phyloP scores from a whole-genome alignment of 2,113 vertebrate genomes.

The Oreochromis aureus region DNA sequence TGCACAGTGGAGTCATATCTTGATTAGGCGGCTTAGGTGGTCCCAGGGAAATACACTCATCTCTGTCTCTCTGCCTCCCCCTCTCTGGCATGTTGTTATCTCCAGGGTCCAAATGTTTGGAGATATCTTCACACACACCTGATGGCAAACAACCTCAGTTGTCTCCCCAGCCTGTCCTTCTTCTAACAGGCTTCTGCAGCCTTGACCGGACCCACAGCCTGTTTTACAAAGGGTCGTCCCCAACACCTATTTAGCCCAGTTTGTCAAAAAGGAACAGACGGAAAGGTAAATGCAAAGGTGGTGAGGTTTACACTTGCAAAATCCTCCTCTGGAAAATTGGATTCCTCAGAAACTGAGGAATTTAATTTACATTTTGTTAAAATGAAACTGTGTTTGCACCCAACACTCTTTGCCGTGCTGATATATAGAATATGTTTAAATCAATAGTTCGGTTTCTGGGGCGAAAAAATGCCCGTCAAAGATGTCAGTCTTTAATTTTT shows the following conservation, averaged over 20 bases:
- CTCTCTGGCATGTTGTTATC: constrained; percentile 65
- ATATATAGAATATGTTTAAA: neutral
- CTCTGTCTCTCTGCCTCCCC: constrained; percentile 46
- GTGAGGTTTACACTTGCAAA: constrained; percentile 16
- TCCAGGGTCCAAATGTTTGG: constrained; percentile 68
- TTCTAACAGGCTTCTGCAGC: constrained; percentile 56
- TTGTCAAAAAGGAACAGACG: constrained; percentile 39
- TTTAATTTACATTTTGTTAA: constrained; percentile 42
- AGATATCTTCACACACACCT: constrained; percentile 72
- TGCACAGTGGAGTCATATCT: constrained; percentile 56
- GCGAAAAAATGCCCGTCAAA: neutral
- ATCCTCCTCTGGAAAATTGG: constrained; percentile 49
- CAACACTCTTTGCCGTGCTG: neutral
- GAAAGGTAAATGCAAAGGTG: constrained; percentile 17
- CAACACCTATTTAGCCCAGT: constrained; percentile 36
- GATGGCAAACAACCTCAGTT: constrained; percentile 63
- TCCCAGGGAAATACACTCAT: constrained; percentile 61
- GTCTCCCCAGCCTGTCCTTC: constrained; percentile 52
- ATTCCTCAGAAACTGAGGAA: constrained; percentile 25
- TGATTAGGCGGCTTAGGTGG: constrained; percentile 71
- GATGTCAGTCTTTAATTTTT: neutral
- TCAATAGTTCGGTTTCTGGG: neutral
- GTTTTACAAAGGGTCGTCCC: constrained; percentile 49
- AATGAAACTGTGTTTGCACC: constrained; percentile 2
- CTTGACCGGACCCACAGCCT: constrained; percentile 39